These are phyloP conservation scores for Nesoenas mayeri DNA, from an alignment of 2,113 vertebrate species.

Conservation along the genomic window DNA sequence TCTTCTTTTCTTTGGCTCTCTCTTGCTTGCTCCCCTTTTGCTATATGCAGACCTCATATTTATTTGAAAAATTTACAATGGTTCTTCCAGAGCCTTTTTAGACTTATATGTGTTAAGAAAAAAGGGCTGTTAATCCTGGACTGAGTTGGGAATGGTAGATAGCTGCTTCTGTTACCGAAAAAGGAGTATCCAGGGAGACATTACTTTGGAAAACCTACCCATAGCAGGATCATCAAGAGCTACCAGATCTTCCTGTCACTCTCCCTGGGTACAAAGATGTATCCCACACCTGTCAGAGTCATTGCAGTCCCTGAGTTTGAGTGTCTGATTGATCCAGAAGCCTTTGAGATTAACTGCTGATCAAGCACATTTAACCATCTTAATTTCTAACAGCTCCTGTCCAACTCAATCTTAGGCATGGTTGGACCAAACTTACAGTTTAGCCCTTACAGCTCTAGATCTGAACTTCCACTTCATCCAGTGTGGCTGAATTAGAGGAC, in stretches of 20 bases:
- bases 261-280: not conserved
- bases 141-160: not conserved
- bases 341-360: not conserved
- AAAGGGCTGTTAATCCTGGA: not conserved
- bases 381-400: not conserved
- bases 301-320: not conserved
- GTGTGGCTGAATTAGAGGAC: not conserved
- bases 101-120: not conserved
- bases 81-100: not conserved
- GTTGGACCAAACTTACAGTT: not conserved
- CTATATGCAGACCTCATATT: not conserved
- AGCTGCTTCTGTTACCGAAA: not conserved
- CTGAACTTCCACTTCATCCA: not conserved
- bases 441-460: not conserved
- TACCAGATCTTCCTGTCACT: not conserved
- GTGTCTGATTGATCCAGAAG: not conserved
- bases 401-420: not conserved
- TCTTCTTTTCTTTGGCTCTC: not conserved
- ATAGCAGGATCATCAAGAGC: not conserved
- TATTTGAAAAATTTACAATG: not conserved
- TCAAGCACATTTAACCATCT: not conserved
- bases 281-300: not conserved
- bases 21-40: not conserved
- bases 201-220: not conserved
- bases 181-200: not conserved